These are phyloP conservation scores for Pocillopora verrucosa DNA, from an alignment of 64 coral and sea anemone species.

Conservation along the genomic window DNA sequence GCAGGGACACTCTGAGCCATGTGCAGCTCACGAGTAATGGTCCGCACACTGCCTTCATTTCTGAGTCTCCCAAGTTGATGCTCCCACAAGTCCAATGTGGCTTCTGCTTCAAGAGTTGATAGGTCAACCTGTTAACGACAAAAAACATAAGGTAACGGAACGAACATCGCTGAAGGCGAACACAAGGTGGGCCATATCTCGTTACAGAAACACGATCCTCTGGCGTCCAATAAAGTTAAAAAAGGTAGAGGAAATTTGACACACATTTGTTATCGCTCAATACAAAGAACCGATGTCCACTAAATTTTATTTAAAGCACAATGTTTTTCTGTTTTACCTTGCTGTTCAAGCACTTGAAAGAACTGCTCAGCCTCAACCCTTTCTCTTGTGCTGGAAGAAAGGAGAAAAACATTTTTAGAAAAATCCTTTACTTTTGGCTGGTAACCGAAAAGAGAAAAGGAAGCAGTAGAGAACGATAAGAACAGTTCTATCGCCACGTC, in stretches of 20 bases:
- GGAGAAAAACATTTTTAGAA: background rate
- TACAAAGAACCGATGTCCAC: no score
- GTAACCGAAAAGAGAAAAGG: background rate
- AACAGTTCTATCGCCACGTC: no score
- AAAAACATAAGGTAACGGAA: background rate
- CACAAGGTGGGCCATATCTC: no score
- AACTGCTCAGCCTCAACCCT: conserved; percentile 55
- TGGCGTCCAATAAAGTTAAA: no score
- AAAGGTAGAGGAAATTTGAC: no score
- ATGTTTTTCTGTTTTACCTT: conserved; percentile 46
- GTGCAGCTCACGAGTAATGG: conserved; percentile 80
- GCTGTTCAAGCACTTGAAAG: conserved; percentile 92
- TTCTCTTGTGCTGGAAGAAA: conserved; percentile 49
- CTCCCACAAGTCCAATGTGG: conserved; percentile 92
- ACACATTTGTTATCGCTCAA: no score
- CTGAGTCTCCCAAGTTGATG: conserved; percentile 85
- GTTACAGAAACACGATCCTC: no score
- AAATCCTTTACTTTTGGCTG: background rate
- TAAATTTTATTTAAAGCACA: no score
- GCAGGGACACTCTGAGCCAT: conserved; percentile 77
- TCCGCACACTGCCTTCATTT: conserved; percentile 73
- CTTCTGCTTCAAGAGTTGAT: conserved; percentile 86
- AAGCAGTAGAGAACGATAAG: background rate
- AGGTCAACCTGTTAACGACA: conserved; percentile 68
- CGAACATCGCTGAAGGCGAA: no score